Conservation (phyloP, 2,888 invertebrate genomes). For the Cephus sareptanus region DNA sequence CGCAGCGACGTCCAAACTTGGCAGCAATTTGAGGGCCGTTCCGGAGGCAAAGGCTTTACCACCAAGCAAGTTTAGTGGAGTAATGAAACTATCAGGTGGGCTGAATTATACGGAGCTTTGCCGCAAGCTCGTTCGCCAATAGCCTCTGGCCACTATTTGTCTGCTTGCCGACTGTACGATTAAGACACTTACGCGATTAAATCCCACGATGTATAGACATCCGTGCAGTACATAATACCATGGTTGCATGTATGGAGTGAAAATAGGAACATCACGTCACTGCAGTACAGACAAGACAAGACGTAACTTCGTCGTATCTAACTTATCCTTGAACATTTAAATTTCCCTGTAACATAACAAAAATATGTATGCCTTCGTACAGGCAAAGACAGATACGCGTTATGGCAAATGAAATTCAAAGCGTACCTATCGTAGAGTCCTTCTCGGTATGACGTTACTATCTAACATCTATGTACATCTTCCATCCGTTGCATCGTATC, state of each 20-base stretch:
- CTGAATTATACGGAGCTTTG: conserved; percentile 53
- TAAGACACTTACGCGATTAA: conserved; percentile 51
- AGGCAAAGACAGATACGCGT: neutral
- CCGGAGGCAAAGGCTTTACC: conserved; percentile 14
- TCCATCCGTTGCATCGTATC: neutral
- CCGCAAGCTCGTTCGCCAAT: conserved; percentile 46
- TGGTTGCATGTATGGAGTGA: neutral
- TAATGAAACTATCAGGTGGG: conserved; percentile 56
- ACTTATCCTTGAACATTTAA: neutral
- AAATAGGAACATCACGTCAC: neutral
- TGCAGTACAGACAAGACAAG: neutral
- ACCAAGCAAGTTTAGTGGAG: conserved; percentile 30
- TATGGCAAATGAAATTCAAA: neutral
- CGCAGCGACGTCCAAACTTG: neutral
- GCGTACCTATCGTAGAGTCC: neutral
- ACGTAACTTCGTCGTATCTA: neutral
- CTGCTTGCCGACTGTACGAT: conserved; percentile 49
- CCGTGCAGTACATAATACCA: neutral
- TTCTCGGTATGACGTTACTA: neutral
- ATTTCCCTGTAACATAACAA: neutral
- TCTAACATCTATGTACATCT: neutral
- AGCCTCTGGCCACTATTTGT: conserved; percentile 54
- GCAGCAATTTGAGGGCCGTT: neutral
- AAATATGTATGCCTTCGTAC: neutral
- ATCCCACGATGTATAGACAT: conserved; percentile 12